A percentile compares a stretch with the other conserved stretches of the same genome.
Conservation (phyloP, 2,797 vertebrate species). For the Halcyon badia region DNA sequence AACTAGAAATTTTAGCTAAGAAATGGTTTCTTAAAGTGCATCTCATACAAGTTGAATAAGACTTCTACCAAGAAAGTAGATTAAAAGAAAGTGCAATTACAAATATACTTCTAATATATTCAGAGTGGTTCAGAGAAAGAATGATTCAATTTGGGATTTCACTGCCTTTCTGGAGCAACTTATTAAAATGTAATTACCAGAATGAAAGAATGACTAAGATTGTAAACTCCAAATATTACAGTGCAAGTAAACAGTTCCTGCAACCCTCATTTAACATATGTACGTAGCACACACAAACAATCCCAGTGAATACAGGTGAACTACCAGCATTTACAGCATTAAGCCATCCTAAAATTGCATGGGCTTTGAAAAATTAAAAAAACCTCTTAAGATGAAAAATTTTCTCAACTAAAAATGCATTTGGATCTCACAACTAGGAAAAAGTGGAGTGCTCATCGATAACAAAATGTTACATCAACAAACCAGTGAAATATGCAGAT, state of each 20-base stretch:
- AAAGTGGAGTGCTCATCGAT: fast-evolving
- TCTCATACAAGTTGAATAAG: background rate
- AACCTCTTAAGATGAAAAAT: background rate
- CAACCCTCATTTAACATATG: fast-evolving
- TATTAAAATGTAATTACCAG: background rate
- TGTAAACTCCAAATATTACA: background rate
- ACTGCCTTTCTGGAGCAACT: background rate
- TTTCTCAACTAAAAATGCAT: fast-evolving
- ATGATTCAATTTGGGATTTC: background rate
- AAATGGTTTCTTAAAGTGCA: background rate
- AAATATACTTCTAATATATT: background rate
- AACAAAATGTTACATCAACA: background rate
- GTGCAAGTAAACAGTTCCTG: background rate
- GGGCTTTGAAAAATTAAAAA: background rate
- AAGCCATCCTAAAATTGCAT: fast-evolving
- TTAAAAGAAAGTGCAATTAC: background rate
- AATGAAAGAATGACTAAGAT: background rate
- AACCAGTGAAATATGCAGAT: fast-evolving
- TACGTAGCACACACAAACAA: fast-evolving
- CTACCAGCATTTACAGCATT: background rate
- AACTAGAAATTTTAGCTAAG: background rate
- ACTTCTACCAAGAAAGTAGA: background rate
- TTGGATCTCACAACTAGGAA: background rate
- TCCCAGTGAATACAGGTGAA: background rate
- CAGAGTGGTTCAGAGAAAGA: background rate